Evolutionary conservation across 2,797 vertebrate genomes (phyloP).

Genomic region (Vultur gryphus): DNA sequence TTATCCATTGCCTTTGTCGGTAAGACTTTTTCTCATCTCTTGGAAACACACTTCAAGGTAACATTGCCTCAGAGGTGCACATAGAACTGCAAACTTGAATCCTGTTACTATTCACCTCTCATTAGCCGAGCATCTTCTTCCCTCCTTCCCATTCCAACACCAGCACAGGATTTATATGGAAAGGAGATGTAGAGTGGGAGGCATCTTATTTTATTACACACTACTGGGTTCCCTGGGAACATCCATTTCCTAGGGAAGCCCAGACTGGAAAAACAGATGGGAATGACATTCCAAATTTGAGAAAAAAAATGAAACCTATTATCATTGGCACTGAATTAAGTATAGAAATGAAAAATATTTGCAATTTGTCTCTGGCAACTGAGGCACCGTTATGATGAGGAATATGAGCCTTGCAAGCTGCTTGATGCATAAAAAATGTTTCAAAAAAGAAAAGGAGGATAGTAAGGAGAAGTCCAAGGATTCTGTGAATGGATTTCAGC

Average conservation of each 20-base stretch:
- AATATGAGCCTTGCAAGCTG: not conserved
- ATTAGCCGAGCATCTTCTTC: not conserved
- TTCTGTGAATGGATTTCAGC: not conserved
- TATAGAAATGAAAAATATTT: conserved; percentile 5
- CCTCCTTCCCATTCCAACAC: not conserved
- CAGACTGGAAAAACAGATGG: not conserved
- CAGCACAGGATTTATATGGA: not conserved
- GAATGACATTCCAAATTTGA: not conserved
- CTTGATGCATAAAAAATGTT: not conserved
- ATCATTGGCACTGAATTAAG: not conserved
- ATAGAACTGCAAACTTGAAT: not conserved
- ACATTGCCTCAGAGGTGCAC: not conserved
- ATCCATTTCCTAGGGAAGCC: not conserved
- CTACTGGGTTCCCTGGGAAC: not conserved
- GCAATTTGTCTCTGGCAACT: not conserved
- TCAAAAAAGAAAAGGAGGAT: not conserved
- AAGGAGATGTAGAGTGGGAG: not conserved
- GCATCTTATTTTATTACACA: not conserved
- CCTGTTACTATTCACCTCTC: not conserved
- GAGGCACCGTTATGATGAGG: not conserved
- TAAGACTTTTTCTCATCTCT: not conserved
- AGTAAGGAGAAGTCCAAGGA: not conserved
- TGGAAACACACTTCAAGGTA: not conserved
- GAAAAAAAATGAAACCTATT: not conserved
- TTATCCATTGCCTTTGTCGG: not conserved